Percentiles rank a stretch among this genome's conserved stretches.
Conservation (phyloP, 2,113 vertebrate species). For the Podilymbus podiceps region DNA sequence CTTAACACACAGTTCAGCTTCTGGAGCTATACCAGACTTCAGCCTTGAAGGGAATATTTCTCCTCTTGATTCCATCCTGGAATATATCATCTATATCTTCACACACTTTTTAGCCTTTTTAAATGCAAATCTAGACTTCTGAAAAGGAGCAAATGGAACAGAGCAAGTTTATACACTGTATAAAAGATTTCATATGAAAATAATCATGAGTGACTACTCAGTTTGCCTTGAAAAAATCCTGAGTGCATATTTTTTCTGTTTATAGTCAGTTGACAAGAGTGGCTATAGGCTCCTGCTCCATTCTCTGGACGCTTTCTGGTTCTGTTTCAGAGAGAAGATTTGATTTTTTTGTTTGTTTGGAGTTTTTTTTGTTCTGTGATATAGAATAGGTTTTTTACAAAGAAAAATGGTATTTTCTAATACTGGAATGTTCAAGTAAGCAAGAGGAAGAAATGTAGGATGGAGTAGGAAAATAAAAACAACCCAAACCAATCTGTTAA, state of each 20-base stretch:
- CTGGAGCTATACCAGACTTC: neutral
- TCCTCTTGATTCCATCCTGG: neutral
- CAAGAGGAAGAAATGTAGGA: neutral
- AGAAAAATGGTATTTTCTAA: neutral
- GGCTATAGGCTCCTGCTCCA: neutral
- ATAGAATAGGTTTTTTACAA: neutral
- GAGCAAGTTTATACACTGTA: neutral
- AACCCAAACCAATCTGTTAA: neutral
- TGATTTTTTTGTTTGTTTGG: no score
- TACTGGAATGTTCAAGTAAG: neutral
- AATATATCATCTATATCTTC: neutral
- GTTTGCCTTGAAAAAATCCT: slow-evolving; percentile 35
- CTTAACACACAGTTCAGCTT: neutral
- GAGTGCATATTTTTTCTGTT: slow-evolving; percentile 18
- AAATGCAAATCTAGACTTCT: neutral
- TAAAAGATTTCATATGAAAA: slow-evolving; percentile 37
- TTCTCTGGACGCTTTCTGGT: neutral
- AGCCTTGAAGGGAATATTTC: neutral
- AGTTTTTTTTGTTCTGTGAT: neutral
- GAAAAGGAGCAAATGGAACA: neutral
- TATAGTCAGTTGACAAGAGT: neutral
- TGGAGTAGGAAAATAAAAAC: neutral
- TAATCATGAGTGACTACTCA: slow-evolving; percentile 10
- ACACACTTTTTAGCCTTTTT: neutral
- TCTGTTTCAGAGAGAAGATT: neutral